Evolutionary conservation across 2,113 vertebrate species (phyloP).

Genomic region (Geococcyx californianus): DNA sequence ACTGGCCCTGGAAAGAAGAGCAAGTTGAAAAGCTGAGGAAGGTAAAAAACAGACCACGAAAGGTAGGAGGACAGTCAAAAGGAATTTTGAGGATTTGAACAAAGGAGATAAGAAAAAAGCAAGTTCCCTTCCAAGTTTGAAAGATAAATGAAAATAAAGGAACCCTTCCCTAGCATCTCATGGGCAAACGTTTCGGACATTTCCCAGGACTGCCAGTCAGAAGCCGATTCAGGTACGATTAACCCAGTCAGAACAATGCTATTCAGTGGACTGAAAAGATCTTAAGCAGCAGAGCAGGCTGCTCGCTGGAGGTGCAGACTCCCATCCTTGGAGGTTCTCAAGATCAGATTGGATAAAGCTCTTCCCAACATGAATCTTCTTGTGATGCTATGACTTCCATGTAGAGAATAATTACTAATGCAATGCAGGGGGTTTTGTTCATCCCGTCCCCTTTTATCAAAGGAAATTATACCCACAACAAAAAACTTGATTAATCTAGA

Average conservation of each 20-base stretch:
- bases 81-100: neutral
- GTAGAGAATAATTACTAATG: neutral
- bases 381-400: neutral
- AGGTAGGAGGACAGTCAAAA: neutral
- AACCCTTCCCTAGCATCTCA: neutral
- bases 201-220: neutral
- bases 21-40: neutral
- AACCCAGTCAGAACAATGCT: neutral
- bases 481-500: neutral
- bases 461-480: neutral
- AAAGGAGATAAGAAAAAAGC: neutral
- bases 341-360: neutral
- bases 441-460: neutral
- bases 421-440: neutral
- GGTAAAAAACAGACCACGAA: neutral
- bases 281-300: neutral
- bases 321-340: neutral
- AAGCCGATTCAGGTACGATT: neutral
- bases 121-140: neutral
- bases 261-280: neutral
- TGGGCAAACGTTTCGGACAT: neutral
- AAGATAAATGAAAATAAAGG: neutral
- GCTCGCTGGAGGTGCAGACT: neutral
- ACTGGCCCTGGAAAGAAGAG: neutral
- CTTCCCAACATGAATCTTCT: neutral